These are phyloP conservation scores for Parapsyche elsis DNA, from an alignment of 1,140 invertebrate species.

Conservation along the genomic window DNA sequence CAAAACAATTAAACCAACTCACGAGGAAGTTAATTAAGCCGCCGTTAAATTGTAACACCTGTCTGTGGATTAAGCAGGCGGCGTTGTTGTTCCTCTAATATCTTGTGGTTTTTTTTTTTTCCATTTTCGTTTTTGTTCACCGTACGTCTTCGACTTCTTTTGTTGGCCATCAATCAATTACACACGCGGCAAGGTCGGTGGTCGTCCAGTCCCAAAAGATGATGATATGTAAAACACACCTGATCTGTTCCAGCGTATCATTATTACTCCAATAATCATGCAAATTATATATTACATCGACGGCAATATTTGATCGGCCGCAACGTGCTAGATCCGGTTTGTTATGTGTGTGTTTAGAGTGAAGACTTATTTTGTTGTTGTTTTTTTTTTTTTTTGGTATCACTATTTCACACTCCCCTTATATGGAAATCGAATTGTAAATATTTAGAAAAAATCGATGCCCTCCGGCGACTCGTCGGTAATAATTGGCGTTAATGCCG, in stretches of 20 bases:
- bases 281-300: constrained; percentile 45
- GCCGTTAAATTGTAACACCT: constrained; percentile 45
- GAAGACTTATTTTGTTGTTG: background rate
- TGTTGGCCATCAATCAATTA: constrained; percentile 41
- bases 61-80: constrained; percentile 36
- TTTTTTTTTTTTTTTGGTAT: background rate
- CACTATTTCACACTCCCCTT: constrained; percentile 1
- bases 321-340: constrained; percentile 47
- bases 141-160: background rate
- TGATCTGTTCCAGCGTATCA: constrained; percentile 44
- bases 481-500: constrained; percentile 24
- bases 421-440: constrained; percentile 1
- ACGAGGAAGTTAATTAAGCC: constrained; percentile 45
- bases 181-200: constrained; percentile 40
- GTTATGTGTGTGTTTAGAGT: background rate
- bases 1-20: constrained; percentile 7
- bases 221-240: constrained; percentile 45
- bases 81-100: constrained; percentile 5
- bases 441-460: background rate
- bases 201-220: constrained; percentile 21
- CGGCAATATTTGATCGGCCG: constrained; percentile 32
- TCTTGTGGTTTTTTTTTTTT: background rate
- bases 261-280: constrained; percentile 47
- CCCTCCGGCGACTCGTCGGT: background rate
- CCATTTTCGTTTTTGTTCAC: constrained; percentile 7